Percentiles rank a stretch among this genome's conserved stretches.
Evolutionary conservation across 2,113 vertebrate genomes (phyloP).

Genomic region (Enhydra lutris): DNA sequence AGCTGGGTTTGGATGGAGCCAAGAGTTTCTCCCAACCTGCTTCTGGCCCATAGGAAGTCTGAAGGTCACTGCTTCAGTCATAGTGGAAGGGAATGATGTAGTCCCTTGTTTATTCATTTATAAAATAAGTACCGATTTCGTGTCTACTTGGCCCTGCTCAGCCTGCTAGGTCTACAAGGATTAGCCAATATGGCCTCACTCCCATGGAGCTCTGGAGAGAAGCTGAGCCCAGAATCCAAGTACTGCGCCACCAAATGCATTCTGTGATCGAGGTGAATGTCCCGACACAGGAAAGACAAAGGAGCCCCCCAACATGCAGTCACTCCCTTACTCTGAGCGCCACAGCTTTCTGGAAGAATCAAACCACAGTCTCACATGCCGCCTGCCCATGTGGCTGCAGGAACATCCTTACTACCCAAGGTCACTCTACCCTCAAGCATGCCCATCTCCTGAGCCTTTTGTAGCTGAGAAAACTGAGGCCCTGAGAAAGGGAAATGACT

Average conservation of each 20-base stretch:
- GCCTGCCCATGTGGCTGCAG: background rate
- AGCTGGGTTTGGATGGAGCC: background rate
- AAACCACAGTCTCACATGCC: background rate
- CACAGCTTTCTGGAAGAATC: background rate
- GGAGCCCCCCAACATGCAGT: no score
- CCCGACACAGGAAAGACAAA: background rate
- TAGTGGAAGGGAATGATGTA: background rate
- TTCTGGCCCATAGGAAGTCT: background rate
- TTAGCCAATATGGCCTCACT: background rate
- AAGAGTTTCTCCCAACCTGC: background rate
- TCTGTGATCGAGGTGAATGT: background rate
- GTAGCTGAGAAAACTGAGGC: background rate
- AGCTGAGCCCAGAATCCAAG: background rate
- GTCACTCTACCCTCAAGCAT: background rate
- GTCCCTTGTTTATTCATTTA: background rate
- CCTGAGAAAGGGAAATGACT: background rate
- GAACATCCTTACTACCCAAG: background rate
- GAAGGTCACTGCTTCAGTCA: background rate
- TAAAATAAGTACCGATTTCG: background rate
- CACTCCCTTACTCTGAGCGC: background rate
- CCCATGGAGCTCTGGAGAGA: background rate
- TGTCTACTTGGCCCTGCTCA: background rate
- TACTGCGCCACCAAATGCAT: rapidly evolving
- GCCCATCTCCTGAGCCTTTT: background rate
- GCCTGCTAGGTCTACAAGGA: background rate